Conservation (phyloP, 2,888 invertebrate species). For the Ecdyonurus torrentis region DNA sequence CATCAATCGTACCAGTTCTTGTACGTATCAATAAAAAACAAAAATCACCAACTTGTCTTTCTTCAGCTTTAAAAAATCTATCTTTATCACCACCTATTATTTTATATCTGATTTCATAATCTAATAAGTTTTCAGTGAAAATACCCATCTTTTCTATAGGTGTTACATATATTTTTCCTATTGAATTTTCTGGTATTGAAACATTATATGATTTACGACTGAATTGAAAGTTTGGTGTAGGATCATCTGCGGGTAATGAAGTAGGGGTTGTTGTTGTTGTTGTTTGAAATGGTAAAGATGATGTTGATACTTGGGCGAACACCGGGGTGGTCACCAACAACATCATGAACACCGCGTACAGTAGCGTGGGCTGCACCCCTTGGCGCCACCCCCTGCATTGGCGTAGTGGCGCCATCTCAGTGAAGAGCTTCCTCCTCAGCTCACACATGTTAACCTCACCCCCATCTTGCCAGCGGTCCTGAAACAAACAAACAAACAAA, state of each 20-base stretch:
- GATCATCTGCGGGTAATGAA: not conserved
- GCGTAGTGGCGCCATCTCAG: not conserved
- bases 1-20: conserved; percentile 69
- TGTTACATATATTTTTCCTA: conserved; percentile 69
- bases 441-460: no score
- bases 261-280: not conserved
- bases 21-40: conserved; percentile 83
- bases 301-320: not conserved
- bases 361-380: not conserved
- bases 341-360: not conserved
- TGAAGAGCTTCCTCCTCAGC: not conserved
- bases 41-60: conserved; percentile 79
- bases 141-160: conserved; percentile 67
- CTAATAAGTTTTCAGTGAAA: conserved; percentile 20
- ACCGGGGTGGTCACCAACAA: not conserved
- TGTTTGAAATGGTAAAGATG: not conserved
- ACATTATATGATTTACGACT: conserved; percentile 63
- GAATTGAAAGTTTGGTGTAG: conserved; percentile 42
- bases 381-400: not conserved
- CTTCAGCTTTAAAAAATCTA: conserved; percentile 85
- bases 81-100: conserved; percentile 77
- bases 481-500: no score
- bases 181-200: conserved; percentile 81
- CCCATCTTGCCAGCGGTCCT: no score
- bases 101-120: conserved; percentile 56